Evolutionary conservation across 1,140 invertebrate species (phyloP).

Genomic region (Brachionus asplanchnoidis): DNA sequence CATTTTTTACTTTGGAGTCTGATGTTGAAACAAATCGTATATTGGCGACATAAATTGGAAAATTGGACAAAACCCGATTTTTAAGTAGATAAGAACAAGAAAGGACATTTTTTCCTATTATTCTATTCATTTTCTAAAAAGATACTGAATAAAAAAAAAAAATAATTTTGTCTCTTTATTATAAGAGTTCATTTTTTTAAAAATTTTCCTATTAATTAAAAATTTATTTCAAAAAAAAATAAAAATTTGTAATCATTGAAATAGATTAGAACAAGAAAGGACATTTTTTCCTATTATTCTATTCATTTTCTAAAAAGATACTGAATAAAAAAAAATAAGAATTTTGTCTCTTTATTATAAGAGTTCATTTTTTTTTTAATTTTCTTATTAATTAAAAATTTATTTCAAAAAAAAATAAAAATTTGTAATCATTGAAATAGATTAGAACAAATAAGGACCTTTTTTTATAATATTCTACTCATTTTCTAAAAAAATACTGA

Average conservation of each 20-base stretch:
- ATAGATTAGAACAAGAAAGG: too few species aligned
- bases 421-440: too few species aligned
- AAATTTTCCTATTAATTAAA: neutral
- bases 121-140: slow-evolving; percentile 8
- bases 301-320: too few species aligned
- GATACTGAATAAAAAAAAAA: neutral
- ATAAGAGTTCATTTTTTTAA: slow-evolving; percentile 14
- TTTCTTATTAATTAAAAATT: too few species aligned
- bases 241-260: neutral
- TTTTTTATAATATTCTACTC: too few species aligned
- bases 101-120: neutral
- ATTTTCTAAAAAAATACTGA: too few species aligned
- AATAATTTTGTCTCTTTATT: neutral
- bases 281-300: too few species aligned
- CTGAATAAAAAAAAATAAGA: too few species aligned
- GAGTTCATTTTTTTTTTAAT: too few species aligned
- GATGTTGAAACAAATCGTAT: neutral
- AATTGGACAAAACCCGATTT: neutral
- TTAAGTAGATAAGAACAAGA: neutral
- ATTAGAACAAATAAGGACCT: too few species aligned
- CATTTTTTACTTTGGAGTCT: neutral
- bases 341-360: too few species aligned
- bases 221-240: neutral
- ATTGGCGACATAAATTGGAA: neutral
- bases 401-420: too few species aligned